Percentiles rank a stretch among this genome's conserved stretches.
Evolutionary conservation across 2,113 vertebrate species (phyloP).

Genomic region (Prochilodus magdalenae): DNA sequence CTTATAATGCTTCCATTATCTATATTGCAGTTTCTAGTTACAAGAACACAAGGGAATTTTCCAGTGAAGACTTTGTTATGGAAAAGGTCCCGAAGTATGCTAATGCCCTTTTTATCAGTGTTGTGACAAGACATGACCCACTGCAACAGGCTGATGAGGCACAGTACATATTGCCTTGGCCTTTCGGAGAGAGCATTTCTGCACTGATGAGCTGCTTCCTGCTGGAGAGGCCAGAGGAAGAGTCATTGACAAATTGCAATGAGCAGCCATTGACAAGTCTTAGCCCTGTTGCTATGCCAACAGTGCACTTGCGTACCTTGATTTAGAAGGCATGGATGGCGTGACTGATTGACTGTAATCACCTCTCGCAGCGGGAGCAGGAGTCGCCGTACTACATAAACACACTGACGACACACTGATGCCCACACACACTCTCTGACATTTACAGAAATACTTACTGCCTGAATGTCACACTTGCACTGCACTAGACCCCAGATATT

Average conservation of each 20-base stretch:
- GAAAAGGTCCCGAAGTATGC: slow-evolving; percentile 15
- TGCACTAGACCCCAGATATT: slow-evolving; percentile 2
- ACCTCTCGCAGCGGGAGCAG: slow-evolving; percentile 43
- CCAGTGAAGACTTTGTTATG: slow-evolving; percentile 26
- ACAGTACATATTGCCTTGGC: slow-evolving; percentile 31
- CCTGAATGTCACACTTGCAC: slow-evolving; percentile 29
- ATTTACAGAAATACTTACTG: slow-evolving; percentile 42
- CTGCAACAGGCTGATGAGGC: background rate
- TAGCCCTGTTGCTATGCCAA: slow-evolving; percentile 48
- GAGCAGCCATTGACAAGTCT: slow-evolving; percentile 49
- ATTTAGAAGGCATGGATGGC: slow-evolving; percentile 34
- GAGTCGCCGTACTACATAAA: slow-evolving; percentile 9
- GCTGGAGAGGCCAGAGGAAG: slow-evolving; percentile 13
- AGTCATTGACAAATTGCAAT: slow-evolving; percentile 49
- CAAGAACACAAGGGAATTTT: background rate
- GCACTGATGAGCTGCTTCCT: background rate
- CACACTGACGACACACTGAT: background rate
- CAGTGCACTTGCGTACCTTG: slow-evolving; percentile 38
- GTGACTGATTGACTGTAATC: slow-evolving; percentile 52
- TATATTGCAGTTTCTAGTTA: background rate
- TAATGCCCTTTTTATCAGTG: slow-evolving; percentile 15
- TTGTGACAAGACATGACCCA: slow-evolving; percentile 1
- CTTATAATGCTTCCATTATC: background rate
- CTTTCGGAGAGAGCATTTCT: slow-evolving; percentile 19
- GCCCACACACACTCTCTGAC: slow-evolving; percentile 6